Evolutionary conservation across 1,140 invertebrate genomes (phyloP), one percentile per base, ranked within the genome.

Genomic region (Ganaspis sp.): DNA sequence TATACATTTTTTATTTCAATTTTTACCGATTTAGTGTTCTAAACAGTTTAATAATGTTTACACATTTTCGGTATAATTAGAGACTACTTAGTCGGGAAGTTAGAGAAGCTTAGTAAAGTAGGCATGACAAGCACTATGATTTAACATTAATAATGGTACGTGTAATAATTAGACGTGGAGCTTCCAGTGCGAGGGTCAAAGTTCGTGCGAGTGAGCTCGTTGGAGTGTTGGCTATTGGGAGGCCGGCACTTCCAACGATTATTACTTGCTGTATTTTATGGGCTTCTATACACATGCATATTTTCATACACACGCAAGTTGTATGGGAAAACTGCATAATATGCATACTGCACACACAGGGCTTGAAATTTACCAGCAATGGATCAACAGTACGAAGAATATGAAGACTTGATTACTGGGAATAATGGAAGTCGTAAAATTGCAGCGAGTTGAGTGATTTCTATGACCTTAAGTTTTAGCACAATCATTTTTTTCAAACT

Each of bases 241-340:
- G 45, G 45, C 15, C 69, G 69, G 19, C 69, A 38, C 69, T 70
- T 38, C 64, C 64, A 70, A 49, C 45, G 45, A 80, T 80, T 80
- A 80, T 80, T 80, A 74, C 75, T 74, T 53, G 75, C 34, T n/a
- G 71, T 69, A 54, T 74, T 80, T 80, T 80, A 80, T 74, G 72
- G 19, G 72, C 72, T 38, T 77, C 69, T 75, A 37, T 77, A 80
- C 74, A 80, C 71, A 74, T 70, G 9, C 45, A 49, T n/a, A 49
- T 3, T 5, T 17, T 17, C 29, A 34, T 34, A 19, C 45, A 49
- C 12, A 49, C 8, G 17, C 0, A 17, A 6, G 45, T 17, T 17
- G 45, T 49, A 49, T 49, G 17, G 45, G n/a, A 49, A 49, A 49
- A 49, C 45, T 49, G 45, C 45, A 4, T 49, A 49, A 17, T 17